A percentile compares a stretch with the other conserved stretches of the same genome.
These are phyloP conservation scores for Scolanthus callimorphus DNA, from an alignment of 92 coral and sea anemone species.

Conservation along the genomic window DNA sequence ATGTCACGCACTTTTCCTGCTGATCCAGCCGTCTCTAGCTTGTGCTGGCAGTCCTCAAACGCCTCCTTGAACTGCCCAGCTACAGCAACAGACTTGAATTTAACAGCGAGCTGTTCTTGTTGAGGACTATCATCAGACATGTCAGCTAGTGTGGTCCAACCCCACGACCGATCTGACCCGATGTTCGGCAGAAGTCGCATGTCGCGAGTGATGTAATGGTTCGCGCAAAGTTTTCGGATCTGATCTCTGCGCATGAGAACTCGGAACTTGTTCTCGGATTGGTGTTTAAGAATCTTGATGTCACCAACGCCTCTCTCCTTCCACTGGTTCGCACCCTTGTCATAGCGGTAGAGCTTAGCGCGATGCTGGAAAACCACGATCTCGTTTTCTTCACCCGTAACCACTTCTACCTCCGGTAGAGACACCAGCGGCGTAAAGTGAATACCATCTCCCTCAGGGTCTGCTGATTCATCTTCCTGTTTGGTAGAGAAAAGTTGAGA, in stretches of 20 bases:
- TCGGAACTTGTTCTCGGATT: conserved; percentile 28
- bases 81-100: conserved; percentile 34
- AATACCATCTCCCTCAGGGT: conserved; percentile 35
- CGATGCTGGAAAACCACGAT: conserved; percentile 50
- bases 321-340: conserved; percentile 45
- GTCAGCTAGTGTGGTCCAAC: conserved; percentile 58
- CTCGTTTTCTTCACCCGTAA: conserved; percentile 70
- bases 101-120: conserved; percentile 58
- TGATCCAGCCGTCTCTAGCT: conserved; percentile 2
- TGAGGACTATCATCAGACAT: conserved; percentile 48
- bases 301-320: conserved; percentile 76
- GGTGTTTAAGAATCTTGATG: conserved; percentile 51
- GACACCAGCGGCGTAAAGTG: conserved; percentile 44
- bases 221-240: conserved; percentile 70
- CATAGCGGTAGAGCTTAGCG: conserved; percentile 64
- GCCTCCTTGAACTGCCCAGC: conserved; percentile 54
- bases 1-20: conserved; percentile 1
- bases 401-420: conserved; percentile 46
- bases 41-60: conserved; percentile 64
- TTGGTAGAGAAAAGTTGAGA: conserved; percentile 40
- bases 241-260: conserved; percentile 79
- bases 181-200: conserved; percentile 59
- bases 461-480: conserved; percentile 15
- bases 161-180: conserved; percentile 67
- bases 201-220: conserved; percentile 59